phyloP scores from a whole-genome alignment of 2,113 vertebrate species.

The Onychostoma macrolepis region DNA sequence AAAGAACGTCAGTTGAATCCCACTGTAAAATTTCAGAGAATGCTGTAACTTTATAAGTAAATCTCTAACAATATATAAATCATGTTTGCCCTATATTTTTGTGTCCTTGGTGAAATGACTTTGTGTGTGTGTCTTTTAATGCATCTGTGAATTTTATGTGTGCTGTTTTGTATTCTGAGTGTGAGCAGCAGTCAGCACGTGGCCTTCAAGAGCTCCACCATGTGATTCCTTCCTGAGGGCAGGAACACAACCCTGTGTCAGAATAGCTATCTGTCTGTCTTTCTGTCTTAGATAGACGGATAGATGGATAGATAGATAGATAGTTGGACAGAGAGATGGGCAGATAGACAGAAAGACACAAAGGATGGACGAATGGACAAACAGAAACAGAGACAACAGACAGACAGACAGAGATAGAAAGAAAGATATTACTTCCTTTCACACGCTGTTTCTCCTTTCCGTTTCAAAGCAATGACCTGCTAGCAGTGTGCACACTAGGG shows the following conservation, averaged over 20 bases:
- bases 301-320: neutral
- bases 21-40: neutral
- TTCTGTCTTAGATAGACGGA: neutral
- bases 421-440: neutral
- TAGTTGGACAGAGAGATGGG: no score
- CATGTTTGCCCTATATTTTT: neutral
- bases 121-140: slow-evolving; percentile 1
- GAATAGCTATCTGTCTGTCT: neutral
- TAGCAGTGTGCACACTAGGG: no score
- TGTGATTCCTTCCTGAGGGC: slow-evolving; percentile 7
- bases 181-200: slow-evolving; percentile 26
- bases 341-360: no score
- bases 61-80: neutral
- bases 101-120: neutral
- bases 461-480: neutral
- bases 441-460: no score
- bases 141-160: slow-evolving; percentile 19
- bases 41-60: neutral
- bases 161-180: neutral
- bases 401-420: neutral
- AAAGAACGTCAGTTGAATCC: neutral
- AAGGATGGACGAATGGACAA: neutral
- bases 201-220: slow-evolving; percentile 12
- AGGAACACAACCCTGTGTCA: neutral
- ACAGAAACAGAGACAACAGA: neutral